Evolutionary conservation across 2,113 vertebrate genomes (phyloP).

Genomic region (Rhinoptilus africanus): DNA sequence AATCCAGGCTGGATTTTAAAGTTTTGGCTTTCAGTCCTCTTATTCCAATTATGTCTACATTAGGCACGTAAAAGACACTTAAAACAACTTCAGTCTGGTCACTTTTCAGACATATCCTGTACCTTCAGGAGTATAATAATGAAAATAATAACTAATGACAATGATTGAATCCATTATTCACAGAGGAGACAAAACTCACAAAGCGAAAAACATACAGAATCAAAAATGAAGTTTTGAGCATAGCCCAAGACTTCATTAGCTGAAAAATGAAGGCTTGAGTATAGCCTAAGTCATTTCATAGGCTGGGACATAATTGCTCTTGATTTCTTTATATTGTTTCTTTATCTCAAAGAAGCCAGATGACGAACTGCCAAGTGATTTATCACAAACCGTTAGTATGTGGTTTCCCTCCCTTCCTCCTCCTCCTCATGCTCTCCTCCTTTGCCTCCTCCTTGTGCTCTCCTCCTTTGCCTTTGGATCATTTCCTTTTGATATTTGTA

Average conservation of each 20-base stretch:
- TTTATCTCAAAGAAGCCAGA: conserved; percentile 32
- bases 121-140: neutral
- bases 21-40: neutral
- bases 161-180: neutral
- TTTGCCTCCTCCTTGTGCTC: neutral
- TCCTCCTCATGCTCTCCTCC: neutral
- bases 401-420: neutral
- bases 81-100: neutral
- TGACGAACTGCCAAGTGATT: neutral
- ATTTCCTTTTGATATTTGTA: neutral
- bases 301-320: neutral
- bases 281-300: neutral
- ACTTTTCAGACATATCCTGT: neutral
- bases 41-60: neutral
- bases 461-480: neutral
- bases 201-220: neutral
- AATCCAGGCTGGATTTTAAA: neutral
- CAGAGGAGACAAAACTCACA: neutral
- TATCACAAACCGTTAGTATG: neutral
- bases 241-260: neutral
- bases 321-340: neutral
- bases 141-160: neutral
- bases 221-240: neutral
- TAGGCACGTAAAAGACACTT: neutral
- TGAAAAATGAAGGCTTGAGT: neutral